Conservation (phyloP, 1,140 invertebrate genomes). For the Lordiphosa collinella region DNA sequence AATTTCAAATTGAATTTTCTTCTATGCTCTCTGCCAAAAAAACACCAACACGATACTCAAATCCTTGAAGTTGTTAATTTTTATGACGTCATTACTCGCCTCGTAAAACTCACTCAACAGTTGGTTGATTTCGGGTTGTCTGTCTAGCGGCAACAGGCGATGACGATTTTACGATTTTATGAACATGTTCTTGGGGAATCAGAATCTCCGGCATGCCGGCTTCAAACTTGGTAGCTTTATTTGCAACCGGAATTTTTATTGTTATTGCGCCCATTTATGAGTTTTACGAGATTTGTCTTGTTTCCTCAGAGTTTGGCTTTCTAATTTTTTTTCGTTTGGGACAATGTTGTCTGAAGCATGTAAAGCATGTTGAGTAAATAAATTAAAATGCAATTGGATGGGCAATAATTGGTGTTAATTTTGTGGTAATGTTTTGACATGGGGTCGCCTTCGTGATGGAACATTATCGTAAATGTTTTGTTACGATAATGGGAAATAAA, state of each 20-base stretch:
- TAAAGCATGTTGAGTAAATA: constrained; percentile 7
- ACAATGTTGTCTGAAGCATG: constrained; percentile 23
- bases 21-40: neutral
- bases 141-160: constrained; percentile 54
- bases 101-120: constrained; percentile 77
- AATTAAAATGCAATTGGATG: constrained; percentile 14
- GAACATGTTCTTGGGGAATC: constrained; percentile 52
- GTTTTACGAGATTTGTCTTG: constrained; percentile 57
- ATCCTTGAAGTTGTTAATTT: constrained; percentile 73
- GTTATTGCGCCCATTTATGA: constrained; percentile 69
- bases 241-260: constrained; percentile 76
- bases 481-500: too few species aligned
- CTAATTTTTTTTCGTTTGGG: constrained; percentile 51
- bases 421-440: too few species aligned
- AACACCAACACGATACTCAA: constrained; percentile 16
- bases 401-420: constrained; percentile 6
- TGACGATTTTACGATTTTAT: constrained; percentile 69
- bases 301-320: constrained; percentile 15
- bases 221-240: constrained; percentile 65
- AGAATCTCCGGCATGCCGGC: constrained; percentile 40
- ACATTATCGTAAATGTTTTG: too few species aligned
- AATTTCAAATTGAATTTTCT: constrained; percentile 30
- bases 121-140: constrained; percentile 40
- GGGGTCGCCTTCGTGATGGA: too few species aligned
- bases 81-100: constrained; percentile 78